These are phyloP conservation scores for Lordiphosa stackelbergi DNA, from an alignment of 1,140 invertebrate genomes.

Conservation along the genomic window DNA sequence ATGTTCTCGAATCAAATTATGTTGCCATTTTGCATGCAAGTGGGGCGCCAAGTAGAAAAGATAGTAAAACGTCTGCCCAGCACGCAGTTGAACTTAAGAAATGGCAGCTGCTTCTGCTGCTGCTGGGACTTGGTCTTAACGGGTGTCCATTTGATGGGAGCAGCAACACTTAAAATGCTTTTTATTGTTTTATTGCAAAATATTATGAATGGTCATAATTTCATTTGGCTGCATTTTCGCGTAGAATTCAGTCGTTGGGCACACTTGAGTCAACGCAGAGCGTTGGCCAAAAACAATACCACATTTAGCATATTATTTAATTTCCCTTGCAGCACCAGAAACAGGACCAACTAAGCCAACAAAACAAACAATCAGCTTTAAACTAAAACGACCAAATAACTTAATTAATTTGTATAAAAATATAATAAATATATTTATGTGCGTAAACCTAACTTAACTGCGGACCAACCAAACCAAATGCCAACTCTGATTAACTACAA, in stretches of 20 bases:
- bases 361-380: constrained; percentile 43
- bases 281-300: constrained; percentile 3
- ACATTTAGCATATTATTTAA: constrained; percentile 12
- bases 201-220: constrained; percentile 56
- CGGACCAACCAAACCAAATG: constrained; percentile 27
- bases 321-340: constrained; percentile 27
- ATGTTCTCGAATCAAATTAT: constrained; percentile 15
- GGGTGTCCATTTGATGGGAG: constrained; percentile 41
- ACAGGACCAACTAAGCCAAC: constrained; percentile 19
- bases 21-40: constrained; percentile 23
- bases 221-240: constrained; percentile 36
- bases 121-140: constrained; percentile 19
- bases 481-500: constrained; percentile 8
- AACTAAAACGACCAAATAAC: constrained; percentile 32
- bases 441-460: constrained; percentile 22
- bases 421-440: background rate
- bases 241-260: constrained; percentile 24
- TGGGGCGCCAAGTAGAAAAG: constrained; percentile 25
- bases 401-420: constrained; percentile 19
- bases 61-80: constrained; percentile 39
- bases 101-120: constrained; percentile 8
- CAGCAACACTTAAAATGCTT: constrained; percentile 12
- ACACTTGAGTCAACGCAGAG: constrained; percentile 56
- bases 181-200: constrained; percentile 43
- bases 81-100: constrained; percentile 46